phyloP scores from a whole-genome alignment of 1,140 invertebrate species.

The Apolygus lucorum region DNA sequence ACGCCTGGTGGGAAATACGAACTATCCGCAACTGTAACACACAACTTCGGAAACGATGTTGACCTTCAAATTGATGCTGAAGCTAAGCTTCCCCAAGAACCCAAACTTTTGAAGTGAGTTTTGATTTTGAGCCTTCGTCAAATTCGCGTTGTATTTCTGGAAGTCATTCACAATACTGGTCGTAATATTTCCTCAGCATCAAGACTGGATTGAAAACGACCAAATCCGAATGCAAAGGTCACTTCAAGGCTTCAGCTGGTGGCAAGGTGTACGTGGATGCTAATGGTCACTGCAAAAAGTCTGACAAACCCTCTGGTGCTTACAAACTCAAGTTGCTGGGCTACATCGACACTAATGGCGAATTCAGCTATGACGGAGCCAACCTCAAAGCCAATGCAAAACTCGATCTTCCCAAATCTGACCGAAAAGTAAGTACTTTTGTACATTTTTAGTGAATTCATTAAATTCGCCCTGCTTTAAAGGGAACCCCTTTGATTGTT shows the following conservation, averaged over 20 bases:
- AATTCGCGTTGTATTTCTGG: no score
- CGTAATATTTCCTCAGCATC: conserved; percentile 40
- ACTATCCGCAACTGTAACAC: conserved; percentile 47
- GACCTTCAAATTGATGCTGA: conserved; percentile 46
- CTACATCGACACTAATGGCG: conserved; percentile 44
- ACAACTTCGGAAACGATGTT: conserved; percentile 44
- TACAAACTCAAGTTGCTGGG: conserved; percentile 47
- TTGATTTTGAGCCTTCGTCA: no score
- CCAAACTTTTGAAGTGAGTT: conserved; percentile 47
- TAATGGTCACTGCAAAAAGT: conserved; percentile 12
- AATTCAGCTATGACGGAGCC: conserved; percentile 47
- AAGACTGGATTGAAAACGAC: conserved; percentile 42
- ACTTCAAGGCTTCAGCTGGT: conserved; percentile 22
- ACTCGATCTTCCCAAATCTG: conserved; percentile 42
- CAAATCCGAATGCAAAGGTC: conserved; percentile 18
- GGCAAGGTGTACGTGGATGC: conserved; percentile 27
- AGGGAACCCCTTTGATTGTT: no score
- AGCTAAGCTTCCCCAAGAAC: conserved; percentile 41
- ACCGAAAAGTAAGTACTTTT: conserved; percentile 36
- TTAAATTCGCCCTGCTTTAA: no score
- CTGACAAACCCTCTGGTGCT: conserved; percentile 43
- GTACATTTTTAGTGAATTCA: no score
- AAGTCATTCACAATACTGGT: no score
- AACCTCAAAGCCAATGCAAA: conserved; percentile 47
- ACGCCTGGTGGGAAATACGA: conserved; percentile 54